These are phyloP conservation scores for Eulemur rufifrons DNA, from an alignment of 2,113 vertebrate species.

Conservation along the genomic window DNA sequence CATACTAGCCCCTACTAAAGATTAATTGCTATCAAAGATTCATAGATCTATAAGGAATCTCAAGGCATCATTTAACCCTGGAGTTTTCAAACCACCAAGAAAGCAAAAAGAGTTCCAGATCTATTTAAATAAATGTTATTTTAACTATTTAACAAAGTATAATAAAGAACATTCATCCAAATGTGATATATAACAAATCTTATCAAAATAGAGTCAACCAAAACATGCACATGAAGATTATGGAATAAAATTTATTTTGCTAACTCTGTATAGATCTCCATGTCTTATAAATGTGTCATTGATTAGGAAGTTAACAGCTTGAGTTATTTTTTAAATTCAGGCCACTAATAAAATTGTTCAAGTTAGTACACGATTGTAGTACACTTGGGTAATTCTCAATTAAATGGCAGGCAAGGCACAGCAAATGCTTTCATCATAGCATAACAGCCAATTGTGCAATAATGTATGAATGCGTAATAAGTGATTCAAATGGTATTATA, in stretches of 20 bases:
- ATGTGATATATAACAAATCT: neutral
- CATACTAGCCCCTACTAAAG: neutral
- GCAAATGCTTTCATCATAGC: conserved; percentile 29
- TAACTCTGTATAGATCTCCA: neutral
- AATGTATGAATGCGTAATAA: conserved; percentile 16
- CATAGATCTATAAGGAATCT: neutral
- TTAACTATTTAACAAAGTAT: conserved; percentile 21
- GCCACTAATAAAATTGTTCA: neutral
- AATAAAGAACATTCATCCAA: conserved; percentile 15
- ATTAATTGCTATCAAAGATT: neutral
- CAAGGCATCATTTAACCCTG: neutral
- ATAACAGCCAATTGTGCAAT: neutral
- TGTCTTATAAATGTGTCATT: neutral
- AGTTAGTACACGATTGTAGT: neutral
- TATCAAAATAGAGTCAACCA: neutral
- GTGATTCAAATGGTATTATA: neutral
- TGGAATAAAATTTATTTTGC: conserved; percentile 15
- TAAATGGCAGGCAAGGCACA: neutral
- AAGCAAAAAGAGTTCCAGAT: conserved; percentile 12
- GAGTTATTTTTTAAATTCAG: neutral
- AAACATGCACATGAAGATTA: neutral
- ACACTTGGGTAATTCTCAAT: neutral
- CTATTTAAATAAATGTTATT: neutral
- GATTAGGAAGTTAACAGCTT: neutral
- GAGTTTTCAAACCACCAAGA: neutral